These are phyloP conservation scores for Narcine bancroftii DNA, from an alignment of 2,113 vertebrate species.

Conservation along the genomic window DNA sequence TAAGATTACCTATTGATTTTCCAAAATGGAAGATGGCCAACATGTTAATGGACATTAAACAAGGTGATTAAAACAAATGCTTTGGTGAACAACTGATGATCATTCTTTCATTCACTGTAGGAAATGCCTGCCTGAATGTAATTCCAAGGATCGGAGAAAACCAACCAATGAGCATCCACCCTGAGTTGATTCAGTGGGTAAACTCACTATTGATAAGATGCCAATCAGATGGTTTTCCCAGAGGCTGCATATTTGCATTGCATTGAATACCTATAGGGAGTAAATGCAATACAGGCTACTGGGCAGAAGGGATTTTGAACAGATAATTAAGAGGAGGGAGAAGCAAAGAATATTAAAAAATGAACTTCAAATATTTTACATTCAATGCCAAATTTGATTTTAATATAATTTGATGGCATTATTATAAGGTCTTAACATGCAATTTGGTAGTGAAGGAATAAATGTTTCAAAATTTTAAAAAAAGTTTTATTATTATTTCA, in stretches of 20 bases:
- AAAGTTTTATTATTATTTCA: not conserved
- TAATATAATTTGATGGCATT: conserved; percentile 4
- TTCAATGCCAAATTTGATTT: not conserved
- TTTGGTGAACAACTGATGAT: not conserved
- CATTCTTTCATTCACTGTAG: not conserved
- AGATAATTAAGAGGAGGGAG: not conserved
- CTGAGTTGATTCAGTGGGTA: not conserved
- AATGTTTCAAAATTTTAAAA: conserved; percentile 3
- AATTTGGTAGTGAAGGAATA: not conserved
- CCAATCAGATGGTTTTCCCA: not conserved
- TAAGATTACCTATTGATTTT: not conserved
- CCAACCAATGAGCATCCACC: not conserved
- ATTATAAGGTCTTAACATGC: not conserved
- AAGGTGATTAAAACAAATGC: not conserved
- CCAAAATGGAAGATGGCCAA: not conserved
- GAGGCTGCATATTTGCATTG: not conserved
- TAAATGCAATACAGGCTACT: not conserved
- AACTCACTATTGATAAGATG: not conserved
- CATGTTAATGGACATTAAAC: not conserved
- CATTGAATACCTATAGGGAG: not conserved
- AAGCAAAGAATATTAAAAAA: not conserved
- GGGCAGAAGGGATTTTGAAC: not conserved
- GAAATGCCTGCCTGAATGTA: not conserved
- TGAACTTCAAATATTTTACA: not conserved
- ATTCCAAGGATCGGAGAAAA: not conserved